Evolutionary conservation across 2,113 vertebrate species (phyloP), one percentile per base, ranked within the genome.

Genomic region (Blennius ocellaris): DNA sequence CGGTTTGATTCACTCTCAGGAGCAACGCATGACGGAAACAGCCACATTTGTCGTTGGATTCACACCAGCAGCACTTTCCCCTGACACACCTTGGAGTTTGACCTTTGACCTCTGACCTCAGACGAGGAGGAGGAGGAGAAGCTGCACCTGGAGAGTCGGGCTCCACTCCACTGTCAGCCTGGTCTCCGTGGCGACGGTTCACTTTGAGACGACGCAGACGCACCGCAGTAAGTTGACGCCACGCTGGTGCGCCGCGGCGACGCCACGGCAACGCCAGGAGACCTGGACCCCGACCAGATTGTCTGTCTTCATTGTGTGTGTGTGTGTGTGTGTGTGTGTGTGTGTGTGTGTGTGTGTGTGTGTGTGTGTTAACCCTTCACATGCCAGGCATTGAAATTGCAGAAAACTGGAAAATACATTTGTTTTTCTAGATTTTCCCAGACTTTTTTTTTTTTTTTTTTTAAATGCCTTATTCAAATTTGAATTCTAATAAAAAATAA

Each of bases 151-250:
- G 9, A 2, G 1, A 6, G 16, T 51, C 21, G 21, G 17, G 9
- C 38, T 11, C 40, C 8, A 5, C 48, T 41, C 56, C 21, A 8
- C 41, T 43, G 14, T 40, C 21, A 8, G 0, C n/a, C 37, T 9
- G 11, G 11, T 51, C 30, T 51, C 21, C 40, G 11, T 38, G 53
- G 30, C 4, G 53, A 68, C 54, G 65, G 43, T 38, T 59, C 49
- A 54, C 39, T 37, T 50, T 64, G 48, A 51, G 61, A 68, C 59
- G 66, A 80, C 69, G 63, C 50, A 5, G 15, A 78, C 16, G 43
- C 21, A 11, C 53, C n/a, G 17, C 38, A 50, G 81, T 84, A 76
- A 81, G 81, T 86, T 53, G 21, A 30, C 21, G 21, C 4, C 21
- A 30, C 21, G 21, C 21, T 30, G 21, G 21, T 30, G 21, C 21